Percentiles rank a stretch among this genome's conserved stretches.
phyloP scores from a whole-genome alignment of 1,140 invertebrate genomes.

The Drosophila ficusphila region DNA sequence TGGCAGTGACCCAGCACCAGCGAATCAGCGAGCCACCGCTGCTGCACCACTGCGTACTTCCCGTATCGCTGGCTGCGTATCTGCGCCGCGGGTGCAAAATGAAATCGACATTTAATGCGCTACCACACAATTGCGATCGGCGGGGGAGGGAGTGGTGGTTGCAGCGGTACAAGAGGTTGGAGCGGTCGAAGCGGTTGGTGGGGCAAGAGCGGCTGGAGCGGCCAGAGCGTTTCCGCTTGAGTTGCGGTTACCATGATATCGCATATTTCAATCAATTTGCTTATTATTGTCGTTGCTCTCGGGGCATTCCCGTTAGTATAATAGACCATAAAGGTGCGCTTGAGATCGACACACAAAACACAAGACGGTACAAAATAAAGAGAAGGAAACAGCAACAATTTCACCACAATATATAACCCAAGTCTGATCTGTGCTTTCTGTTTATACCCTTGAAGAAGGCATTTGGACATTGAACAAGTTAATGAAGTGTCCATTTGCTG shows the following conservation, averaged over 20 bases:
- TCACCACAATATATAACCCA: constrained; percentile 35
- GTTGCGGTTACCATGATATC: constrained; percentile 74
- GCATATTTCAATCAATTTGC: constrained; percentile 83
- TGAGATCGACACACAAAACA: constrained; percentile 45
- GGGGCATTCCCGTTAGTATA: constrained; percentile 81
- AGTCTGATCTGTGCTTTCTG: constrained; percentile 4
- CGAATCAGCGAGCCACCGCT: constrained; percentile 1
- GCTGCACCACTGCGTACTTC: constrained; percentile 56
- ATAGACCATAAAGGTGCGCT: constrained; percentile 81
- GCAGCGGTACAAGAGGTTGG: background rate
- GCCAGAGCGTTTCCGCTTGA: constrained; percentile 64
- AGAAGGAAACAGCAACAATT: constrained; percentile 26
- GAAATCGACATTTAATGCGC: constrained; percentile 82
- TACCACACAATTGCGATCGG: constrained; percentile 65
- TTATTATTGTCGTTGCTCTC: constrained; percentile 78
- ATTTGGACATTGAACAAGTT: constrained; percentile 1
- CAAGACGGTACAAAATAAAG: constrained; percentile 33
- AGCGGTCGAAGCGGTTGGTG: too few species aligned
- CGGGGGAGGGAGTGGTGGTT: constrained; percentile 3
- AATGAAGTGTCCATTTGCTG: background rate
- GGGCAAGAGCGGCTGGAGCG: background rate
- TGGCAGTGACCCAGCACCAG: constrained; percentile 68
- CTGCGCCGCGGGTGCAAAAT: constrained; percentile 73
- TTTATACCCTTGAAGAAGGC: constrained; percentile 25
- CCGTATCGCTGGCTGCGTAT: constrained; percentile 71